Evolutionary conservation across 2,797 vertebrate species (phyloP).

Genomic region (Coregonus ussuriensis): DNA sequence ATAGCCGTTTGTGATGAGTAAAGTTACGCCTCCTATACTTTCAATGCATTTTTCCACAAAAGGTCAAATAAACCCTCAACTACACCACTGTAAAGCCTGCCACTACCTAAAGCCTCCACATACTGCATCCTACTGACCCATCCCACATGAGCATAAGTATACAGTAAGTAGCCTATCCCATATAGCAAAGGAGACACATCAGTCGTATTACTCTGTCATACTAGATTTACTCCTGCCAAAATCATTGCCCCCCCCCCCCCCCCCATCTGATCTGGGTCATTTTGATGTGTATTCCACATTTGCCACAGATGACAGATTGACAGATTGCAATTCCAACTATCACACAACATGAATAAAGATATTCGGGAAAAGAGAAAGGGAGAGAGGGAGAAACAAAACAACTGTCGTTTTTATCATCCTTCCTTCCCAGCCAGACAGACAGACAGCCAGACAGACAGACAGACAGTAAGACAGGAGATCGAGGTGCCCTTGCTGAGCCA

Average conservation of each 20-base stretch:
- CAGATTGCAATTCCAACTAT: constrained; percentile 28
- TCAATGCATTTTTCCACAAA: no score
- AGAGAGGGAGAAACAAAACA: constrained; percentile 5
- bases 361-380: neutral
- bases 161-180: neutral
- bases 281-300: constrained; percentile 42
- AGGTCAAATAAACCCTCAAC: no score
- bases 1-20: no score
- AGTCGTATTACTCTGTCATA: constrained; percentile 33
- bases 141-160: neutral
- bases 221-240: constrained; percentile 39
- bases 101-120: neutral
- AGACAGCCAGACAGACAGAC: no score
- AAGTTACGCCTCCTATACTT: no score
- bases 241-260: constrained; percentile 23
- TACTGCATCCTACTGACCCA: neutral
- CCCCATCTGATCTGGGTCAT: constrained; percentile 26
- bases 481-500: no score
- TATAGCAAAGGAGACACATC: neutral
- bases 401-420: constrained; percentile 1
- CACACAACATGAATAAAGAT: constrained; percentile 32
- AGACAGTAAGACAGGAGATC: no score
- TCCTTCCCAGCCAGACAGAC: neutral
- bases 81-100: neutral
- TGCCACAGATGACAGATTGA: constrained; percentile 30